These are phyloP conservation scores for Dromococcyx pavoninus DNA, from an alignment of 2,797 vertebrate genomes.

Conservation along the genomic window DNA sequence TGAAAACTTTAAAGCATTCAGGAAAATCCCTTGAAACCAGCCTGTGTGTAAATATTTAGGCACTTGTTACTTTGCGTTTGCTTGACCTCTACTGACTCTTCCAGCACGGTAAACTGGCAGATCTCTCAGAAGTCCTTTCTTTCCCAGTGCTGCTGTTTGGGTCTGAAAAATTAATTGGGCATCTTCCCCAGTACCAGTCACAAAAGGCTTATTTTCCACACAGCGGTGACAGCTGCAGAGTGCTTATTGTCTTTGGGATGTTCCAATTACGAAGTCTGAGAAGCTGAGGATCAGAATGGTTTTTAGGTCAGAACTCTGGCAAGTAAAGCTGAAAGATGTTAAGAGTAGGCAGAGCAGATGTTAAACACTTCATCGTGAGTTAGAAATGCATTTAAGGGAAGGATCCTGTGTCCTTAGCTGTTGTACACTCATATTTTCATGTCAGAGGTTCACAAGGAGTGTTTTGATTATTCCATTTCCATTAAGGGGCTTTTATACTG, in stretches of 20 bases:
- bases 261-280: not conserved
- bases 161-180: not conserved
- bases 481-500: not conserved
- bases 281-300: too few species aligned
- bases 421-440: not conserved
- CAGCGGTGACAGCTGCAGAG: not conserved
- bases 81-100: not conserved
- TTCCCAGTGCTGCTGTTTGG: not conserved
- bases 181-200: not conserved
- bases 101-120: not conserved
- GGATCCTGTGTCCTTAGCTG: not conserved
- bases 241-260: not conserved
- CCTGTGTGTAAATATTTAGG: not conserved
- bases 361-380: not conserved
- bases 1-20: not conserved
- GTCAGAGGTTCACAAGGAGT: not conserved
- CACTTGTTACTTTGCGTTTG: not conserved
- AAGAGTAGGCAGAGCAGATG: not conserved
- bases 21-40: not conserved
- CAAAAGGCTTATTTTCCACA: not conserved
- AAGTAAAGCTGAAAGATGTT: not conserved
- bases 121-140: not conserved
- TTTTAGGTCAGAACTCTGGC: not conserved
- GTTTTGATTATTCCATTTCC: not conserved
- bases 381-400: not conserved